Conservation (phyloP, 1,140 invertebrate species). For the Apocrypta bakeri region DNA sequence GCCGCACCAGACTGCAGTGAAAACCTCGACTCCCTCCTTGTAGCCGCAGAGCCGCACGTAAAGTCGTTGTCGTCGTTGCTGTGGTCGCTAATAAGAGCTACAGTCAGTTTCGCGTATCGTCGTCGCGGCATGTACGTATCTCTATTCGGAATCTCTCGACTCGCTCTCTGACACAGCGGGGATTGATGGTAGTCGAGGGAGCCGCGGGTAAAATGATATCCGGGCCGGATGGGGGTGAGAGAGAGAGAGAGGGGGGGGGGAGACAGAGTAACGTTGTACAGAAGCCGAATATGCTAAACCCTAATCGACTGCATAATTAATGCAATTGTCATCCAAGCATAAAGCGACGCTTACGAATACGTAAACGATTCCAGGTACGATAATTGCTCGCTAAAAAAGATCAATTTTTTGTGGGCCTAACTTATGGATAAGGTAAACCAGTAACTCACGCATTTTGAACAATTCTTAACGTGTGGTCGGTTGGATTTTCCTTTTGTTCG, state of each 20-base stretch:
- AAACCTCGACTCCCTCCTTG: not conserved
- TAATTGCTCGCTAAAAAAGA: not conserved
- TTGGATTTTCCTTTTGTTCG: no score
- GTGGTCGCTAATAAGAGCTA: conserved; percentile 16
- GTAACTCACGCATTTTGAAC: no score
- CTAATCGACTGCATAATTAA: conserved; percentile 71
- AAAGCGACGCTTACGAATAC: not conserved
- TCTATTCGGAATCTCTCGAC: not conserved
- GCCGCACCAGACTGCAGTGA: not conserved
- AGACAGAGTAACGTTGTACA: not conserved
- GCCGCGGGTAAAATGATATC: conserved; percentile 62
- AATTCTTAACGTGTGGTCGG: no score
- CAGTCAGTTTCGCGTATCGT: conserved; percentile 41
- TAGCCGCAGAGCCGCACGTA: not conserved
- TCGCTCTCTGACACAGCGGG: conserved; percentile 57
- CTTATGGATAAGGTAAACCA: no score
- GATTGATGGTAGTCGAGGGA: conserved; percentile 65
- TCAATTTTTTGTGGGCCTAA: conserved; percentile 36
- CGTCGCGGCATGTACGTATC: not conserved
- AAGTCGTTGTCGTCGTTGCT: conserved; percentile 22
- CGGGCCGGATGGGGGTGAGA: conserved; percentile 50
- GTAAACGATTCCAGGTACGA: not conserved
- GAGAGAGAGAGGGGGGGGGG: no score
- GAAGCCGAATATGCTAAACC: conserved; percentile 58
- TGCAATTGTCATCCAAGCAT: conserved; percentile 54